Evolutionary conservation across 2,888 invertebrate genomes (phyloP), one percentile per base, ranked within the genome.

Genomic region (Coelogynopora nodosa): DNA sequence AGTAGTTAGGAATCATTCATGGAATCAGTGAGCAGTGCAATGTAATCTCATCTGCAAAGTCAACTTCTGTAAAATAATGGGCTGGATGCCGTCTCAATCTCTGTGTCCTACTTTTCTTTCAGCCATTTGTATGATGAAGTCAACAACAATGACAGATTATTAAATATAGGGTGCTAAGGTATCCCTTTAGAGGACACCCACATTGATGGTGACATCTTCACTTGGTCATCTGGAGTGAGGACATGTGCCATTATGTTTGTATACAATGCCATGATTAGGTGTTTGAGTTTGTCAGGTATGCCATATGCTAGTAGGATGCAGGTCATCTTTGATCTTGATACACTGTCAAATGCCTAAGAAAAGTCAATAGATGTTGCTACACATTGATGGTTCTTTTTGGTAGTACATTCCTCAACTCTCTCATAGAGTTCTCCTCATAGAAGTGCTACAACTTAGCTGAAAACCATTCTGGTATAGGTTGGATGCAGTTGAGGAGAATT

Each of bases 391-490:
- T 74, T 74, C 23, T 49, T 74, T 74, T 74, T 74, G 23, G 74
- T 74, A 74, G 74, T 74, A 26, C 27, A 74, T 74, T 74, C 23
- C 74, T 74, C 74, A 26, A 74, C 27, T 74, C 5, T n/a, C n/a
- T n/a, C n/a, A n/a, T n/a, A n/a, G n/a, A n/a, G n/a, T 74, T 74
- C 23, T 74, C 74, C 74, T 74, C 74, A 74, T n/a, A 74, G 74
- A 13, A 26, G 74, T 74, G 27, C 23, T 74, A 26, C 74, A 26
- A 74, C 74, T 74, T 74, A 26, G 49, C 5, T 18, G 49, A 49
- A 49, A 49, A 49, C 49, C 5, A 49, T 49, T 49, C 18, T 49
- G 49, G 49, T 49, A 10, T 49, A 49, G 18, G 49, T 49, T 18
- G 49, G 18, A 49, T 49, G 49, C 5, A 18, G 5, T 18, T 18